Evolutionary conservation across 2,888 invertebrate species (phyloP).

Genomic region (Ophion obscuratus): DNA sequence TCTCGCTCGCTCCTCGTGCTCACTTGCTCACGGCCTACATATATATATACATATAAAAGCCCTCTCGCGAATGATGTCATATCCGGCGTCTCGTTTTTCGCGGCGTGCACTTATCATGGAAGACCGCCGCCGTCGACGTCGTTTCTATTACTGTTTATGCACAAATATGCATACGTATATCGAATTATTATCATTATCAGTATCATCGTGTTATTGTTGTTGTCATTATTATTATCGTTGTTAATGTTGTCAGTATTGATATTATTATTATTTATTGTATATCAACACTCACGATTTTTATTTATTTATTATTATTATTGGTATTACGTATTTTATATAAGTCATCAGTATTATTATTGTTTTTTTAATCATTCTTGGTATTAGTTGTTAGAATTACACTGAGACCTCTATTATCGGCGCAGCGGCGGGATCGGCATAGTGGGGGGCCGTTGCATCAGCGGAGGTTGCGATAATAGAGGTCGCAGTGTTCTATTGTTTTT

Average conservation of each 20-base stretch:
- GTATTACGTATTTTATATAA: not conserved
- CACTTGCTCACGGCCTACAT: constrained; percentile 55
- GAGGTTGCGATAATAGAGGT: too few species aligned
- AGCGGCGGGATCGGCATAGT: too few species aligned
- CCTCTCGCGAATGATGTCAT: constrained; percentile 75
- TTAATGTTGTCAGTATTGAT: too few species aligned
- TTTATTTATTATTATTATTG: not conserved
- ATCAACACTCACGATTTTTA: too few species aligned
- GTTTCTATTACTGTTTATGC: constrained; percentile 2
- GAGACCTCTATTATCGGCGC: too few species aligned
- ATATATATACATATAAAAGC: not conserved
- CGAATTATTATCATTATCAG: not conserved
- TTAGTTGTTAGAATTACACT: too few species aligned
- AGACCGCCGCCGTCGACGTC: constrained; percentile 55
- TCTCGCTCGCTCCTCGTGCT: constrained; percentile 20
- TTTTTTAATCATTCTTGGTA: too few species aligned
- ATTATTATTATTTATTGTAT: not conserved
- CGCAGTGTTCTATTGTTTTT: too few species aligned
- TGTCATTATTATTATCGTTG: constrained; percentile 12
- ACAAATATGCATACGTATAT: constrained; percentile 5
- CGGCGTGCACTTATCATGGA: constrained; percentile 74
- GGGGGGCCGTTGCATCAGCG: too few species aligned
- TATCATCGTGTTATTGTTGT: not conserved
- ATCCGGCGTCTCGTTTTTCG: constrained; percentile 81
- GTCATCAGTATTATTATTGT: not conserved